Conservation (phyloP, 2,113 vertebrate genomes). For the Mobula birostris region DNA sequence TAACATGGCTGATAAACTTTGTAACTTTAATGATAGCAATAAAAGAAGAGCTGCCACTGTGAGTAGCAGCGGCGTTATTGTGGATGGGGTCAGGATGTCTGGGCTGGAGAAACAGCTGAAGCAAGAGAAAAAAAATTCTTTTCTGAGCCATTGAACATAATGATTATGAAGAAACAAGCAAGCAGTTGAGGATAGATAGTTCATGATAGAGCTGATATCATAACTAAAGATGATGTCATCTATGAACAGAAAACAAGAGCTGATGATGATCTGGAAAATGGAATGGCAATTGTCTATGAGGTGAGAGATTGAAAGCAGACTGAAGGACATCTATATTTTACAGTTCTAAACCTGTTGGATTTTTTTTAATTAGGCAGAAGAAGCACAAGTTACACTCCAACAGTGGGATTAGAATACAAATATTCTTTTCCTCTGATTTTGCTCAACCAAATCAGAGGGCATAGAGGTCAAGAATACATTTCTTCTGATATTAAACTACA, state of each 20-base stretch:
- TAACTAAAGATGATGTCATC: background rate
- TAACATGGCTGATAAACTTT: background rate
- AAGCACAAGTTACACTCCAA: background rate
- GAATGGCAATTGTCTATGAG: background rate
- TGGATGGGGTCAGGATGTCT: background rate
- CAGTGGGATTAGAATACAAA: background rate
- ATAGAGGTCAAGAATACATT: background rate
- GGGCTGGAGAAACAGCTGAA: background rate
- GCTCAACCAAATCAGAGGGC: background rate
- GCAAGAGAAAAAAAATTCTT: background rate
- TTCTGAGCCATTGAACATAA: background rate
- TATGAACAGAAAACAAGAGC: background rate
- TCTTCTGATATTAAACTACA: background rate
- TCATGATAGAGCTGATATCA: background rate
- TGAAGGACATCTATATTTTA: no score
- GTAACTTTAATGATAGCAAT: background rate
- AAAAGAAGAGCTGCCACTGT: background rate
- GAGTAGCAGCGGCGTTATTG: background rate
- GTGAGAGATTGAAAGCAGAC: background rate
- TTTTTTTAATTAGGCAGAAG: background rate
- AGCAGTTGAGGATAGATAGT: background rate
- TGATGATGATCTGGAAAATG: background rate
- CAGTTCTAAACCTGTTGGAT: no score
- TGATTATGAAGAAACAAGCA: background rate
- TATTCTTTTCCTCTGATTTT: background rate